Evolutionary conservation across 2,888 invertebrate genomes (phyloP).

Genomic region (Cosmorhoe ocellata): DNA sequence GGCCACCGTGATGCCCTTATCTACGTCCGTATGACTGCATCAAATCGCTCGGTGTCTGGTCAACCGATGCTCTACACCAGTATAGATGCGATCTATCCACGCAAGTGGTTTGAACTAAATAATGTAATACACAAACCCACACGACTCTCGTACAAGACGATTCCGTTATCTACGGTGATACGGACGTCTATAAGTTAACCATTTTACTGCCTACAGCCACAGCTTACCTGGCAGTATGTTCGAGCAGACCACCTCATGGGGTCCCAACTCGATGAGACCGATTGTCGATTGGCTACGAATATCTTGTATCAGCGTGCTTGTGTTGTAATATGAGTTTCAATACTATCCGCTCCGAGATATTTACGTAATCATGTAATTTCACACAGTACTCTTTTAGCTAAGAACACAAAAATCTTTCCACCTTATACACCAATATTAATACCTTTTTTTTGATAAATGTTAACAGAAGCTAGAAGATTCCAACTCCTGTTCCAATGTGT

Average conservation of each 20-base stretch:
- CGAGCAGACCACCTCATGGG: slow-evolving; percentile 20
- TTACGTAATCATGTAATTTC: background rate
- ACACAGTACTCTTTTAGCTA: too few relatives aligned
- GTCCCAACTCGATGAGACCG: slow-evolving; percentile 6
- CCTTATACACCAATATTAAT: too few relatives aligned
- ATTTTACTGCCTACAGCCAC: slow-evolving; percentile 30
- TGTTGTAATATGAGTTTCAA: slow-evolving; percentile 8
- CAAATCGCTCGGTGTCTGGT: slow-evolving; percentile 11
- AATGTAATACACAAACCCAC: slow-evolving; percentile 21
- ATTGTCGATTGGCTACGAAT: slow-evolving; percentile 4
- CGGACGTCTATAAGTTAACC: slow-evolving; percentile 32
- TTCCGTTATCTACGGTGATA: slow-evolving; percentile 34
- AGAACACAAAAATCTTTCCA: too few relatives aligned
- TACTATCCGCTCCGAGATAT: background rate
- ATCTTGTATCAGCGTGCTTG: slow-evolving; percentile 9
- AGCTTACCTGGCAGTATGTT: slow-evolving; percentile 2
- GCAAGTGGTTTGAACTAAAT: slow-evolving; percentile 22
- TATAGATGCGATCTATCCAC: slow-evolving; percentile 15
- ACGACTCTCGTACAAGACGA: slow-evolving; percentile 15
- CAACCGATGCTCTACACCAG: slow-evolving; percentile 8
- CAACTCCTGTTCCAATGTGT: background rate
- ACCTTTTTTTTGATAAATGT: too few relatives aligned
- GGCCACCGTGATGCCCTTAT: slow-evolving; percentile 1
- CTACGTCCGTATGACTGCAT: background rate
- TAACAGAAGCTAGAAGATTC: too few relatives aligned